Evolutionary conservation across 2,797 vertebrate species (phyloP), one percentile per base, ranked within the genome.

Genomic region (Crenuchus spilurus): DNA sequence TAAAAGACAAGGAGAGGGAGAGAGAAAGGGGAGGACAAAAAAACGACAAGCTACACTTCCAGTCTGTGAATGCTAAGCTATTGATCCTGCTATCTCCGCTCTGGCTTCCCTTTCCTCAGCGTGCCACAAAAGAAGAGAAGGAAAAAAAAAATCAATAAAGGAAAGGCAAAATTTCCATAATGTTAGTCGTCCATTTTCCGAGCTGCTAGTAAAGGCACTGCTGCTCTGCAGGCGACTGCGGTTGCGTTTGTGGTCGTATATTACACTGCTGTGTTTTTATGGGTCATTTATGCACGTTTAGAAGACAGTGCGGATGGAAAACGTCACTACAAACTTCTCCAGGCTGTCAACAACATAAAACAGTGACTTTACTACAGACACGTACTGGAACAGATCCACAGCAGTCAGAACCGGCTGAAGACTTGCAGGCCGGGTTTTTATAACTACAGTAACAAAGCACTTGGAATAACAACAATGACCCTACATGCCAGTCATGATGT

Each of bases 61-160:
- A 79, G 52, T 20, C 24, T 42, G 33, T 70, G 64, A 71, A 72
- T 71, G 57, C 44, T 22, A 31, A 75, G 44, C 55, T 76, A 77
- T 81, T 73, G 76, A 83, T 80, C 75, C 51, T 33, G 46, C 70
- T 75, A 75, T 78, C 70, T 67, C 69, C 18, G 41, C 68, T 81
- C 72, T 26, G 18, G 35, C 54, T 67, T 73, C 70, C 70, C 51
- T 61, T 55, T 68, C 33, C 46, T 70, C 68, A 52, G 30, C 67
- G 72, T 30, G 57, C 72, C 69, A 48, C 46, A 44, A 37, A 52
- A 30, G 55, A 24, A 13, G 61, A 39, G 24, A 30, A 24, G 10
- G 61, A 39, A 20, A 30, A 31, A 55, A 69, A 48, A 57, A 73
- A 77, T 64, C 64, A 51, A 77, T 76, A 75, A 46, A 73, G 75